Evolutionary conservation across 2,888 invertebrate species (phyloP), one percentile per base, ranked within the genome.

Genomic region (Electrophaes corylata): DNA sequence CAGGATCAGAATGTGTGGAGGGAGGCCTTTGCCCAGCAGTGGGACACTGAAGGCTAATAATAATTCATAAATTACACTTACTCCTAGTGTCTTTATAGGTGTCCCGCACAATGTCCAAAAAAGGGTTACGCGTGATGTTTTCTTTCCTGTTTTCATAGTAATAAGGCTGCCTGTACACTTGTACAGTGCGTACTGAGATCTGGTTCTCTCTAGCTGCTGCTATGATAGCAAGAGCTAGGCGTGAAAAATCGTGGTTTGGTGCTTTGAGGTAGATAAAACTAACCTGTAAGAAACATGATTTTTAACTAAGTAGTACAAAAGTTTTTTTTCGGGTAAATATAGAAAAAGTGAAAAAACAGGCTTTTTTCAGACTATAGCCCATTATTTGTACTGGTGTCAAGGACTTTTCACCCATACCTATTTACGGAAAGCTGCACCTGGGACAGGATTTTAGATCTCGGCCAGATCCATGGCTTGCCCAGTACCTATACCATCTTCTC

Each of bases 1-100:
- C n/a, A n/a, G n/a, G n/a, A n/a, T n/a, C n/a, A n/a, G n/a, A n/a
- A n/a, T n/a, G n/a, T n/a, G n/a, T n/a, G n/a, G n/a, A n/a, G n/a
- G n/a, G n/a, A n/a, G n/a, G n/a, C n/a, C n/a, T n/a, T n/a, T n/a
- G n/a, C n/a, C n/a, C n/a, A n/a, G n/a, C n/a, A n/a, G n/a, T n/a
- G n/a, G n/a, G n/a, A n/a, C n/a, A n/a, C n/a, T n/a, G n/a, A n/a
- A n/a, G n/a, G n/a, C n/a, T n/a, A n/a, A 37, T 48, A 11, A 48
- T 10, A 18, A 16, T 18, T 39, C 10, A 39, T 10, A n/a, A 43
- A 23, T 8, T 5, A 8, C 12, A 53, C 96, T 94, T 88, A 98
- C 98, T 97, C 92, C 98, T 93, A n/a, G 97, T 96, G 71, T 96
- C 96, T 62, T 93, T 93, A 78, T 95, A 96, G 0, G 98, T 98